These are phyloP conservation scores for Eupsilia transversa DNA, from an alignment of 2,888 invertebrate species.

Conservation along the genomic window DNA sequence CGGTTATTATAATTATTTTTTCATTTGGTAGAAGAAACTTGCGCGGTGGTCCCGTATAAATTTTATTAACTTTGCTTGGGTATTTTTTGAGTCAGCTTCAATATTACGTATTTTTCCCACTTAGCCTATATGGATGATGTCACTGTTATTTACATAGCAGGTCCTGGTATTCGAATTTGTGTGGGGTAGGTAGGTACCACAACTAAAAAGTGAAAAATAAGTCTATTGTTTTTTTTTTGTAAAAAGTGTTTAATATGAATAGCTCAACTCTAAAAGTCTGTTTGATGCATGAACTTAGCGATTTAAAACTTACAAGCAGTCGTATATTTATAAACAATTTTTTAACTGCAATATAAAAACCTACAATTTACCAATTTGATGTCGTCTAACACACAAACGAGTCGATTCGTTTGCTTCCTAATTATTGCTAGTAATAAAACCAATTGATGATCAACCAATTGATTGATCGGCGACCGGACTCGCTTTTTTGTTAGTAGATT, in stretches of 20 bases:
- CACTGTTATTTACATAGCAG: no score
- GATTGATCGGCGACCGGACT: constrained; percentile 26
- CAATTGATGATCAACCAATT: not conserved
- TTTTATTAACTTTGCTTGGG: no score
- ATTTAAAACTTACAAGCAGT: not conserved
- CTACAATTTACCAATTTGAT: not conserved
- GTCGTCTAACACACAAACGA: not conserved
- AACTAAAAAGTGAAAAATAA: no score
- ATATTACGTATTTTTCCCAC: no score
- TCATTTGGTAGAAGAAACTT: no score
- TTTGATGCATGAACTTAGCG: not conserved
- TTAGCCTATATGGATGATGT: no score
- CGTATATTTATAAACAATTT: not conserved
- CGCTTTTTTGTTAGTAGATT: not conserved
- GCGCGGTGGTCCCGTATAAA: no score
- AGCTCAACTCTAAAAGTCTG: not conserved
- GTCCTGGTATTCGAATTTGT: no score
- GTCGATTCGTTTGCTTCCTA: not conserved
- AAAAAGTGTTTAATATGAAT: not conserved
- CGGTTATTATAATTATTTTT: no score
- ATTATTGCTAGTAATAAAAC: not conserved
- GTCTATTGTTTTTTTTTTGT: no score
- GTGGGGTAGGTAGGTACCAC: no score
- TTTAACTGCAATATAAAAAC: not conserved
- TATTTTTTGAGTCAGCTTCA: no score